Conservation (phyloP, 2,113 vertebrate species). For the Chaenocephalus aceratus region DNA sequence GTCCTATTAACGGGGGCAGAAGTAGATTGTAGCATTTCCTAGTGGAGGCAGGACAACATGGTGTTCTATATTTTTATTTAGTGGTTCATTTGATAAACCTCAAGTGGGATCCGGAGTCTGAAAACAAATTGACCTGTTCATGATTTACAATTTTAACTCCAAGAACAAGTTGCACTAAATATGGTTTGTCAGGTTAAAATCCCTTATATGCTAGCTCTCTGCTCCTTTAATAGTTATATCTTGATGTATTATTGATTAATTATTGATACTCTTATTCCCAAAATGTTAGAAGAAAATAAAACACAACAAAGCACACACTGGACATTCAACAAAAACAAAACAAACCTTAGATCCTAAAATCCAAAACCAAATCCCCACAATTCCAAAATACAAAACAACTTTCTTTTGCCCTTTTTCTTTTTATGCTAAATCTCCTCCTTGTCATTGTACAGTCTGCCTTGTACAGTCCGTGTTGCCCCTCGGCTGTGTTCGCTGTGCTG, state of each 20-base stretch:
- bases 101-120: not conserved
- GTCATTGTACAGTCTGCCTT: not conserved
- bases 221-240: not conserved
- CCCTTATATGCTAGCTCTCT: not conserved
- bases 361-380: not conserved
- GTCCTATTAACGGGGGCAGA: slow-evolving; percentile 15
- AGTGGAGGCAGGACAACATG: not conserved
- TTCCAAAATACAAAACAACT: no score
- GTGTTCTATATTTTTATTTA: not conserved
- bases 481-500: slow-evolving; percentile 4
- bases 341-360: no score
- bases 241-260: no score
- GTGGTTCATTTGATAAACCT: not conserved
- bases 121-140: not conserved
- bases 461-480: not conserved
- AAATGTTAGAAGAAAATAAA: no score
- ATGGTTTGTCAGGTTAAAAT: not conserved
- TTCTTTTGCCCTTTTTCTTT: not conserved
- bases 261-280: no score
- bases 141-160: not conserved
- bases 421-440: not conserved
- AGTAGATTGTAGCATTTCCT: not conserved
- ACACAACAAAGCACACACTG: no score
- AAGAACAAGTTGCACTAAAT: not conserved
- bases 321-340: no score